Evolutionary conservation across 2,797 vertebrate species (phyloP).

Genomic region (Oreochromis mossambicus): DNA sequence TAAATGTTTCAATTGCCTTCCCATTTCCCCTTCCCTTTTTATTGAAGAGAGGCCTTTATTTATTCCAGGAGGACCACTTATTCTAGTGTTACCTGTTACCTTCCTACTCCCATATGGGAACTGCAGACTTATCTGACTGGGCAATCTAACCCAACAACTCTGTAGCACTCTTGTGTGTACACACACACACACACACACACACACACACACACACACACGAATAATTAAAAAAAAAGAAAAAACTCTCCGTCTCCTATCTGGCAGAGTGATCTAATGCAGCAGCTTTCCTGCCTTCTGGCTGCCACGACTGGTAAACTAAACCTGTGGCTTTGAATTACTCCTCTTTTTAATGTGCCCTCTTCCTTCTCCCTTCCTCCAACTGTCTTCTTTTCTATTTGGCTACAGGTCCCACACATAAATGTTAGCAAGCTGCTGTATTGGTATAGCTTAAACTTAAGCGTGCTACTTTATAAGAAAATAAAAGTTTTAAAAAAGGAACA

Average conservation of each 20-base stretch:
- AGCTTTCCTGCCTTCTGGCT: constrained; percentile 63
- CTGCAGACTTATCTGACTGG: constrained; percentile 60
- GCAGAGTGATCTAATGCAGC: constrained; percentile 65
- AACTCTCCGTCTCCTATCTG: constrained; percentile 40
- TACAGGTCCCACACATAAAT: constrained; percentile 27
- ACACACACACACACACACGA: background rate
- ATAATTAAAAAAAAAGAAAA: background rate
- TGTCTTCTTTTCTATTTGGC: background rate
- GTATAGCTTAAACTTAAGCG: background rate
- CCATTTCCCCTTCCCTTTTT: constrained; percentile 34
- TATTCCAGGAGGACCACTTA: constrained; percentile 75
- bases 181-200: constrained; percentile 1
- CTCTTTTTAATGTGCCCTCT: constrained; percentile 16
- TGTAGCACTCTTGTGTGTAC: constrained; percentile 30
- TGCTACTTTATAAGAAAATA: background rate
- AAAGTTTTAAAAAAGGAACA: background rate
- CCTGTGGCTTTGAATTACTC: constrained; percentile 74
- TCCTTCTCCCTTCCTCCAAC: constrained; percentile 41
- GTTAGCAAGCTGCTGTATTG: constrained; percentile 30
- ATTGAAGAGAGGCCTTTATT: constrained; percentile 58
- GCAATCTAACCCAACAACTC: constrained; percentile 76
- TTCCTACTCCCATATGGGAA: constrained; percentile 75
- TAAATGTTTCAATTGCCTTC: constrained; percentile 43
- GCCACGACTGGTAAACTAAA: constrained; percentile 73
- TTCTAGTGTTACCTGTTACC: constrained; percentile 76